Conservation (phyloP, 2,888 invertebrate species). For the Ceraclea dissimilis region DNA sequence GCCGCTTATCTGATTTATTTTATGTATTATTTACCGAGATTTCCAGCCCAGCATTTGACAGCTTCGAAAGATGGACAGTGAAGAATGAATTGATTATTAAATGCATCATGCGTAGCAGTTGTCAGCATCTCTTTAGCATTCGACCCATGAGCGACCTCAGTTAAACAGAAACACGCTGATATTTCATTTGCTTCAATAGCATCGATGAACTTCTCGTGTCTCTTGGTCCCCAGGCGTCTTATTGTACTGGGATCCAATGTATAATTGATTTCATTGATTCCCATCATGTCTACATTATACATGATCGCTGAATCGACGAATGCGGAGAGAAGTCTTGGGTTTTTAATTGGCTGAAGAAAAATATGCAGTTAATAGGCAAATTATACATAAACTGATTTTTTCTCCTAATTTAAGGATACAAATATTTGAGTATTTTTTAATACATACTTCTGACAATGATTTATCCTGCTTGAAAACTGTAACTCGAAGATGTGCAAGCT, state of each 20-base stretch:
- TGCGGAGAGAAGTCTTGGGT: too few species aligned
- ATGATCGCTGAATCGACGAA: too few species aligned
- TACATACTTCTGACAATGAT: slow-evolving; percentile 57
- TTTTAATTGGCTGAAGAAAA: too few species aligned
- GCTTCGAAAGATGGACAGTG: slow-evolving; percentile 84
- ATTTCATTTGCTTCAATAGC: slow-evolving; percentile 36
- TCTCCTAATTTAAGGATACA: too few species aligned
- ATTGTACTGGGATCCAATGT: slow-evolving; percentile 55
- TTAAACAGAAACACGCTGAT: slow-evolving; percentile 69
- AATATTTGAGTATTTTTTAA: slow-evolving; percentile 50
- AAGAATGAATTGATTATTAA: slow-evolving; percentile 67
- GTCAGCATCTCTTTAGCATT: slow-evolving; percentile 85
- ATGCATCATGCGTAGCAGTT: slow-evolving; percentile 70
- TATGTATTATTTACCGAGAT: slow-evolving; percentile 43
- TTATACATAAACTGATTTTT: too few species aligned
- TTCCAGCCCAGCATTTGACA: slow-evolving; percentile 88
- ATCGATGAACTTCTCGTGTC: slow-evolving; percentile 51
- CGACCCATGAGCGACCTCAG: slow-evolving; percentile 86
- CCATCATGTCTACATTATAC: too few species aligned
- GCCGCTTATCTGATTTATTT: too few species aligned
- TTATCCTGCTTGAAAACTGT: slow-evolving; percentile 44
- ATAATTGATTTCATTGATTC: too few species aligned
- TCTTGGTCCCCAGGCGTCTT: slow-evolving; percentile 54
- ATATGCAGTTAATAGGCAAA: too few species aligned
- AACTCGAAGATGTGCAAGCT: slow-evolving; percentile 34